Evolutionary conservation across 2,888 invertebrate genomes (phyloP), one percentile per base, ranked within the genome.

Genomic region (Drosophila pseudotalamancana): DNA sequence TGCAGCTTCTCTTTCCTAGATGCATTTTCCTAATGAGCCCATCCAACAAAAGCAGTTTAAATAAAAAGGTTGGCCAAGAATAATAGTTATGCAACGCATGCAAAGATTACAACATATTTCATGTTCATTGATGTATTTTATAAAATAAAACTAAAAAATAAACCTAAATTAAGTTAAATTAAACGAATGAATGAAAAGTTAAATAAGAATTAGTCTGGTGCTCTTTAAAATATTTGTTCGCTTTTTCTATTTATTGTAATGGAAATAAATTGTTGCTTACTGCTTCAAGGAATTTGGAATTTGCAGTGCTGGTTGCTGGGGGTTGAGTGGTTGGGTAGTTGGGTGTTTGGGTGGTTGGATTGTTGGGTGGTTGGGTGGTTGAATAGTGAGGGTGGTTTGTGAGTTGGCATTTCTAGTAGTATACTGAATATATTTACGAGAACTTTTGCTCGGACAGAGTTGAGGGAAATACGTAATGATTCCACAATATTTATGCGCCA

Each of bases 161-260:
- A n/a, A n/a, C n/a, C n/a, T n/a, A 35, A 8, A 39, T 23, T 18
- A 27, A 67, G 42, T 35, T 35, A 9, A 48, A 34, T 18, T 9
- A 37, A 46, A 43, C 16, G 18, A 43, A 43, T 25, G 2, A n/a
- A n/a, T 27, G 27, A 49, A 34, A 23, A 29, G 12, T n/a, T 42
- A 40, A 51, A 25, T 11, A 21, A 29, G n/a, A 59, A 39, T 35
- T 29, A 21, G 29, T 39, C 9, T 29, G 18, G 66, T 76, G 76
- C 76, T 57, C 46, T 39, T 57, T 48, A 76, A 61, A 71, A 51
- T 48, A 57, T 66, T 65, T 76, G 57, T 61, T 73, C 27, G 39
- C 55, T 66, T 73, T 23, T 23, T 51, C 3, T 16, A 61, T 39
- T 37, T 40, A 8, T 29, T 23, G 14, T 12, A 43, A 34, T 31